Conservation (phyloP, 2,888 invertebrate genomes). For the Epinotia nisella region DNA sequence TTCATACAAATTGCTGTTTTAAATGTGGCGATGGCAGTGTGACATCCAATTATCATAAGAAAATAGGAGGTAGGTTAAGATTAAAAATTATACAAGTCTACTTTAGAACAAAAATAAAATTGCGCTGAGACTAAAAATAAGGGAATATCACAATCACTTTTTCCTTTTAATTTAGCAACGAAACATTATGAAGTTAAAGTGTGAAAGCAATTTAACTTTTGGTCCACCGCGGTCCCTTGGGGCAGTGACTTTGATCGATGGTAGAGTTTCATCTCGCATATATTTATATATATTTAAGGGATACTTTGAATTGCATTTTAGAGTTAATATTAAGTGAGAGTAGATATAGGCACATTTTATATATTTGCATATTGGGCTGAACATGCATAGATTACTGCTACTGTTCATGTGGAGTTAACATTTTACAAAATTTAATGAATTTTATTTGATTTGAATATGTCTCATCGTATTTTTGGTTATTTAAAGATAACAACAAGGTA, state of each 20-base stretch:
- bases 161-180: conserved; percentile 34
- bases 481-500: no score
- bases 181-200: conserved; percentile 43
- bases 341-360: not conserved
- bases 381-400: no score
- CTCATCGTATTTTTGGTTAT: no score
- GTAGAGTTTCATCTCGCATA: conserved; percentile 34
- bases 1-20: no score
- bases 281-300: conserved; percentile 14
- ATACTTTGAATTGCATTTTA: conserved; percentile 1
- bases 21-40: no score
- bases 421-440: no score
- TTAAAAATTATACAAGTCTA: not conserved
- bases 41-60: no score
- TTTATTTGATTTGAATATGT: no score
- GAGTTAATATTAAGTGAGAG: not conserved
- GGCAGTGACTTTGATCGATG: conserved; percentile 45
- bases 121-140: not conserved
- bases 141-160: conserved; percentile 24
- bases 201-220: conserved; percentile 45
- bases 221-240: conserved; percentile 41
- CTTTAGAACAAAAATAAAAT: not conserved
- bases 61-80: no score
- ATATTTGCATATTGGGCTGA: no score
- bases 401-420: no score